A percentile compares a stretch with the other conserved stretches of the same genome.
Conservation (phyloP, 2,888 invertebrate species). For the Tridacna crocea region DNA sequence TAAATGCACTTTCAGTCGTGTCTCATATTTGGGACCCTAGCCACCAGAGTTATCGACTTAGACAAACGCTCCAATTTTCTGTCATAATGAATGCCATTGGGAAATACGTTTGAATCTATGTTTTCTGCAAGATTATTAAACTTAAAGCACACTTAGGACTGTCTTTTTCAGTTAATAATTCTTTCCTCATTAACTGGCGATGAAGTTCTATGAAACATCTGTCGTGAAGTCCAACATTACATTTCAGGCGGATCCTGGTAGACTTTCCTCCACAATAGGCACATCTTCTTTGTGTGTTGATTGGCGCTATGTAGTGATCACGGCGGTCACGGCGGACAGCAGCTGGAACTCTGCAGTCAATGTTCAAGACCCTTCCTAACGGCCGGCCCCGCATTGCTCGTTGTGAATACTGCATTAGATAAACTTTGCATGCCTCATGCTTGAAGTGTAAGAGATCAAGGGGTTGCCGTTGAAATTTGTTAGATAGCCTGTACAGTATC, state of each 20-base stretch:
- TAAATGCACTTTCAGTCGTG: no score
- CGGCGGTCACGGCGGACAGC: not conserved
- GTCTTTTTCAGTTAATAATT: no score
- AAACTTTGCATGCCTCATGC: constrained; percentile 20
- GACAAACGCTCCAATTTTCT: no score
- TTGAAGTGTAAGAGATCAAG: constrained; percentile 18
- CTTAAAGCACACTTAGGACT: no score
- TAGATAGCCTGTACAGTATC: constrained; percentile 21
- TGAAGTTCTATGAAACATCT: no score
- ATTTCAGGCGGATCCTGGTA: not conserved
- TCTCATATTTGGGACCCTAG: no score
- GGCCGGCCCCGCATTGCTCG: constrained; percentile 13
- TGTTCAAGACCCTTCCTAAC: constrained; percentile 1
- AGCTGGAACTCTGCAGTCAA: constrained; percentile 1
- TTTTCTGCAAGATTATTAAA: no score
- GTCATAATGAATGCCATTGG: no score
- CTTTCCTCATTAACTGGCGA: no score
- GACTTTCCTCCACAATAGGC: constrained; percentile 22
- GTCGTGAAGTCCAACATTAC: not conserved
- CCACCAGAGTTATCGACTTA: no score
- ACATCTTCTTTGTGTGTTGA: constrained; percentile 11
- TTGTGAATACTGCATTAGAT: constrained; percentile 20
- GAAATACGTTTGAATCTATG: no score
- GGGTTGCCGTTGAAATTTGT: not conserved
- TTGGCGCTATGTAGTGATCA: constrained; percentile 20